phyloP scores from a whole-genome alignment of 2,113 vertebrate species.

The Coturnix japonica region DNA sequence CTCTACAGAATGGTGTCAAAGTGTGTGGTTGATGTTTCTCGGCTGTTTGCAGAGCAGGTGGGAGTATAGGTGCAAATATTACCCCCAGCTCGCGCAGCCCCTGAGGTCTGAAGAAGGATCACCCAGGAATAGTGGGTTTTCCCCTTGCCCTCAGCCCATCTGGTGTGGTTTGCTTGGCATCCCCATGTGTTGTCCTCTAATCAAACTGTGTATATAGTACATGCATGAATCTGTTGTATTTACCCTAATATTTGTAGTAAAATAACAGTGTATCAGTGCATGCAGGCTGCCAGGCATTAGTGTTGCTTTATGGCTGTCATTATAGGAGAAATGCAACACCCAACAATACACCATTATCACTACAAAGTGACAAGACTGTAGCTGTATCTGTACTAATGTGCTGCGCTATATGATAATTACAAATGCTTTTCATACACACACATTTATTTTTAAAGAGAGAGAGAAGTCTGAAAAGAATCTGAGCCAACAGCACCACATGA shows the following conservation, averaged over 20 bases:
- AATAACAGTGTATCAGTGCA: neutral
- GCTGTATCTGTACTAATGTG: constrained; percentile 35
- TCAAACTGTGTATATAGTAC: neutral
- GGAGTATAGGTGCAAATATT: neutral
- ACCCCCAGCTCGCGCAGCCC: neutral
- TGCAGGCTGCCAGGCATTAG: neutral
- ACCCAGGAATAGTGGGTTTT: neutral
- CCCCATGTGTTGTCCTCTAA: neutral
- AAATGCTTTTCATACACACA: constrained; percentile 27
- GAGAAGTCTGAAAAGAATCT: neutral
- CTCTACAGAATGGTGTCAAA: neutral
- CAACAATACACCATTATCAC: constrained; percentile 17
- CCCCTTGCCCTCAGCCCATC: neutral
- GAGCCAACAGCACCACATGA: neutral
- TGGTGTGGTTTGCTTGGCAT: neutral
- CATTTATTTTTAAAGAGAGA: neutral
- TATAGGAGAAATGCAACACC: neutral
- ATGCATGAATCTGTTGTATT: neutral
- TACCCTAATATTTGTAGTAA: neutral
- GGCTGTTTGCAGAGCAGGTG: neutral
- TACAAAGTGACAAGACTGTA: constrained; percentile 60
- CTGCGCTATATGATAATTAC: constrained; percentile 47
- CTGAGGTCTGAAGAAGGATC: neutral
- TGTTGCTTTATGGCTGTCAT: neutral
- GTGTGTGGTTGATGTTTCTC: neutral